A percentile compares a stretch with the other conserved stretches of the same genome.
Conservation (phyloP, 2,888 invertebrate species). For the Nesidiocoris tenuis region DNA sequence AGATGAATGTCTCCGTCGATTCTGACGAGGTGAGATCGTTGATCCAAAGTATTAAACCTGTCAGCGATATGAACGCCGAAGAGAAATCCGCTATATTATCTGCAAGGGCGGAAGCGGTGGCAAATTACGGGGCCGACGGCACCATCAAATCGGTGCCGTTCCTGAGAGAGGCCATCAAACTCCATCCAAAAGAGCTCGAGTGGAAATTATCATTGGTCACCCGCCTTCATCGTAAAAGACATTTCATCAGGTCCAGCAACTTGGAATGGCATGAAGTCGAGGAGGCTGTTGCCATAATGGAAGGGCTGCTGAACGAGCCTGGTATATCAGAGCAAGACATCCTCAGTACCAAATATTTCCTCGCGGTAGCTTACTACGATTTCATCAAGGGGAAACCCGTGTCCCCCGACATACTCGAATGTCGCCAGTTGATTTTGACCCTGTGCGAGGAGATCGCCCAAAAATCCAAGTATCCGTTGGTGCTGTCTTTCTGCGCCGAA, state of each 20-base stretch:
- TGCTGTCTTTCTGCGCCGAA: background rate
- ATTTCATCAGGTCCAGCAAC: background rate
- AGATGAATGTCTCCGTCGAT: background rate
- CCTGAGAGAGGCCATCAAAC: background rate
- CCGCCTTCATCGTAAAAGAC: background rate
- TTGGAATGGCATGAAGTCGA: background rate
- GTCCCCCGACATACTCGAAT: background rate
- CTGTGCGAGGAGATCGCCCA: background rate
- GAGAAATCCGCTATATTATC: background rate
- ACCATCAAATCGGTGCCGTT: background rate
- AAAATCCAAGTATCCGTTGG: background rate
- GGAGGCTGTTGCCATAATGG: background rate
- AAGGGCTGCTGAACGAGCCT: background rate
- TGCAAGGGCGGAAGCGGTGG: background rate
- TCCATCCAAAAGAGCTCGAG: background rate
- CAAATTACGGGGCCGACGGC: background rate
- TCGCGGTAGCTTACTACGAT: background rate
- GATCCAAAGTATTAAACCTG: background rate
- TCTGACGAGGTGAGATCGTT: background rate
- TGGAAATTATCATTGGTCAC: background rate
- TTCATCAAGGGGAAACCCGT: background rate
- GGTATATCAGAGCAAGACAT: background rate
- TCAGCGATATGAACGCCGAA: background rate
- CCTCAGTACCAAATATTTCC: background rate
- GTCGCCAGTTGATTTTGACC: background rate